Base-by-base conservation (phyloP, 1,140 invertebrate species). In the Plectrocnemia conspersa region DNA sequence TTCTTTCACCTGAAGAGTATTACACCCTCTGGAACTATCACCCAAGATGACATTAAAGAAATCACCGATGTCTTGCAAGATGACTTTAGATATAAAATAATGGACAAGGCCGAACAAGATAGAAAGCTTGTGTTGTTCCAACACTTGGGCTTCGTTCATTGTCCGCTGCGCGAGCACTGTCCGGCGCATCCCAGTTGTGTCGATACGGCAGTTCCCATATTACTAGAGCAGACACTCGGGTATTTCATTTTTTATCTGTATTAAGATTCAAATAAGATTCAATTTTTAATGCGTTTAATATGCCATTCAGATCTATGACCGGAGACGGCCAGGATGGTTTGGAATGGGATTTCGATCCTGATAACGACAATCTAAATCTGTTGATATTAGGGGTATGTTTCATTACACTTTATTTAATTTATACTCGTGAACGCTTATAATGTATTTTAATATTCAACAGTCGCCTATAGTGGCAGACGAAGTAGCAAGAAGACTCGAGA, bases 61-160 rank as follows among this genome's bases (percentile, higher is more conserved):
- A 95, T 97, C 45, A 93, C 89, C 1, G 89, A 94, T 71, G 86
- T 90, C 21, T 75, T 97, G 21, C 83, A 93, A 66, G 90, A 94
- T 65, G 93, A 96, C 72, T 90, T 89, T 64, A 86, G 89, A 84
- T 97, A 93, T 69, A 93, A 94, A 76, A 85, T 91, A 64, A 77
- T 98, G 64, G 91, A 95, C 70, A 79, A 91, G 58, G 76, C 97
- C 64, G 93, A 97, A 74, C 92, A 96, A 75, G 94, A 97, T 65
- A 75, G 95, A 58, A 92, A 93, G 66, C 74, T 96, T 52, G 92
- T 97, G 82, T 76, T 98, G 19, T 90, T 96, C 57, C 92, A 95
- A 68, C 94, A 97, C 74, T 75, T 97, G 21, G 93, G 93, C 44
- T 98, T 97, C 74, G 87, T 98, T 38, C 93, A 98, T 72, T 93